phyloP scores from a whole-genome alignment of 2,797 vertebrate species.

The Microctenopoma lineatum region DNA sequence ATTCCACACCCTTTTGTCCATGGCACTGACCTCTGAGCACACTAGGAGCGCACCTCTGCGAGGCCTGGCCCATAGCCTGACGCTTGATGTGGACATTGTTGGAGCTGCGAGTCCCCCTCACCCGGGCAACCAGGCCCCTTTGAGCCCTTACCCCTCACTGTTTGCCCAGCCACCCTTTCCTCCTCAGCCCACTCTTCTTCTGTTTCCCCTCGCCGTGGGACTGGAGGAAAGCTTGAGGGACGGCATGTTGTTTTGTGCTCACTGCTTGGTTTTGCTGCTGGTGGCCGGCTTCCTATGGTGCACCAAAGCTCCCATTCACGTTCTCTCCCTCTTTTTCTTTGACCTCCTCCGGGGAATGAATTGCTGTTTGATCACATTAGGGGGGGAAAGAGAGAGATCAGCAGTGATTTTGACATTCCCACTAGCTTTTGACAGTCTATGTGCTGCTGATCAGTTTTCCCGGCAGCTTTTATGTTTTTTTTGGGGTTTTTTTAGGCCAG shows the following conservation, averaged over 20 bases:
- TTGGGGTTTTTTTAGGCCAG: slow-evolving; percentile 43
- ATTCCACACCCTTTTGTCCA: slow-evolving; percentile 62
- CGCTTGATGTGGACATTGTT: slow-evolving; percentile 83
- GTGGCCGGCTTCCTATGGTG: slow-evolving; percentile 75
- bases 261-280: slow-evolving; percentile 72
- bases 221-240: slow-evolving; percentile 67
- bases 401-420: slow-evolving; percentile 70
- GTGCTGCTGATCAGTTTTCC: slow-evolving; percentile 71
- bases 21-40: slow-evolving; percentile 64
- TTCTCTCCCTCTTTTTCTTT: slow-evolving; percentile 59
- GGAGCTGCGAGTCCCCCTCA: slow-evolving; percentile 70
- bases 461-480: slow-evolving; percentile 55
- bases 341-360: slow-evolving; percentile 61
- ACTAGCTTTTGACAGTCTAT: slow-evolving; percentile 74
- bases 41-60: slow-evolving; percentile 69
- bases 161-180: slow-evolving; percentile 74
- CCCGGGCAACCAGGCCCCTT: slow-evolving; percentile 81
- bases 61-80: slow-evolving; percentile 65
- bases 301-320: slow-evolving; percentile 69
- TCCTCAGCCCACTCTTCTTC: slow-evolving; percentile 58
- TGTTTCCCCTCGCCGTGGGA: slow-evolving; percentile 45
- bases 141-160: slow-evolving; percentile 80
- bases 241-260: slow-evolving; percentile 72
- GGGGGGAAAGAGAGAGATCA: slow-evolving; percentile 72
- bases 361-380: slow-evolving; percentile 81